Evolutionary conservation across 2,888 invertebrate species (phyloP), one percentile per base, ranked within the genome.

Genomic region (Tortrix viridana): DNA sequence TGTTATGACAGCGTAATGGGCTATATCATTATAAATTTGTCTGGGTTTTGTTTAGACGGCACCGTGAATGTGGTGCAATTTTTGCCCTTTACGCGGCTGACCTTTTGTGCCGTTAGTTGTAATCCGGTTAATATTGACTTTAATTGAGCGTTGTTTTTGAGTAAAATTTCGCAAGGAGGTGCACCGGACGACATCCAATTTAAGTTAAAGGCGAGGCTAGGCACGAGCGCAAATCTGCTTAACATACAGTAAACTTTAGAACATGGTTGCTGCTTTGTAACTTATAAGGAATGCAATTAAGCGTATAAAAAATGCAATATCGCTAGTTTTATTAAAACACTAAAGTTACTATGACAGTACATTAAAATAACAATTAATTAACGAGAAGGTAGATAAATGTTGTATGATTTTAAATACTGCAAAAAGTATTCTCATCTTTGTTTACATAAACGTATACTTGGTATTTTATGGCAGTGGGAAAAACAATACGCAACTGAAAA

Each of bases 1-100:
- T 82, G 84, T 84, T 85, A 85, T 80, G 80, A 79, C 74, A 71
- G 71, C 75, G 79, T 85, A 87, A 88, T 88, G 85, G 86, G 81
- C 79, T 80, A 81, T 84, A 82, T 83, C 83, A 82, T 89, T 85
- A 87, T 85, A 77, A 88, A 86, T 85, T 86, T 85, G 86, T 87
- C 84, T 88, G 80, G 82, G 65, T 72, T 73, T 69, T 74, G 71
- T 69, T 75, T 69, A 65, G 70, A 72, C 71, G 67, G 78, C 81
- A 82, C 75, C 80, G 80, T 76, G 74, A 82, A 77, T 82, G 81
- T 66, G 59, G 71, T 66, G 76, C 79, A 81, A 88, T 79, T 66
- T 72, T 71, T 65, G 77, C 77, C 80, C 76, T 81, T 80, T 78
- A 74, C 69, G 65, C 67, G 58, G 58, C 69, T 72, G 73, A 77